phyloP scores from a whole-genome alignment of 1,140 invertebrate species.

The Orius laevigatus region DNA sequence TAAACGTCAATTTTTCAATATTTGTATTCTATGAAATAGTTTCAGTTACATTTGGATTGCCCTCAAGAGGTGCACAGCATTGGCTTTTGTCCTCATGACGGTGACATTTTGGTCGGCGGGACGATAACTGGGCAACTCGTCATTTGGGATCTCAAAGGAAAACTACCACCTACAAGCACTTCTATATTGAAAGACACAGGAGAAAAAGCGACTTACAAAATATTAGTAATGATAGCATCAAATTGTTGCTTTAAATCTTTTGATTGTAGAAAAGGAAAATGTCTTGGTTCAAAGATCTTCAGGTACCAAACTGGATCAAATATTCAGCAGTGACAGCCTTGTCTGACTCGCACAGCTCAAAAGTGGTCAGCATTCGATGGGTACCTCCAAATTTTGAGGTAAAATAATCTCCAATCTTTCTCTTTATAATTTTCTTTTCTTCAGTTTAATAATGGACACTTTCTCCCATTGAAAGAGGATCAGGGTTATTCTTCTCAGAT shows the following conservation, averaged over 20 bases:
- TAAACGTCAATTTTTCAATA: conserved; percentile 6
- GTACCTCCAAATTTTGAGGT: conserved; percentile 36
- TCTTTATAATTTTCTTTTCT: background rate
- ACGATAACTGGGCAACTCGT: conserved; percentile 48
- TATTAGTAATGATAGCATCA: background rate
- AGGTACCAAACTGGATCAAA: conserved; percentile 34
- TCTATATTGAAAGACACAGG: conserved; percentile 31
- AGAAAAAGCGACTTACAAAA: background rate
- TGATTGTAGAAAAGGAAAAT: conserved; percentile 33
- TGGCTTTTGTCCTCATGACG: conserved; percentile 47
- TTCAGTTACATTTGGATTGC: conserved; percentile 41
- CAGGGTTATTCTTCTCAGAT: conserved; percentile 34
- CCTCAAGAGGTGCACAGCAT: conserved; percentile 42
- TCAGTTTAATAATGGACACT: conserved; percentile 8
- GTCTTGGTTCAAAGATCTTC: conserved; percentile 45
- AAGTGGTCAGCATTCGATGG: conserved; percentile 48
- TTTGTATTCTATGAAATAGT: conserved; percentile 6
- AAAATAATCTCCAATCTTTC: background rate
- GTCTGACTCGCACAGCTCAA: conserved; percentile 38
- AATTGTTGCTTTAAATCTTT: background rate
- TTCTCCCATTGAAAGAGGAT: conserved; percentile 2
- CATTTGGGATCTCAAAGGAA: conserved; percentile 53
- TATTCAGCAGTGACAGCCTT: conserved; percentile 42
- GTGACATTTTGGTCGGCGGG: conserved; percentile 50
- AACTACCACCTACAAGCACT: conserved; percentile 41